phyloP scores from a whole-genome alignment of 2,797 vertebrate species.

The Rhabdophis nuchalis region DNA sequence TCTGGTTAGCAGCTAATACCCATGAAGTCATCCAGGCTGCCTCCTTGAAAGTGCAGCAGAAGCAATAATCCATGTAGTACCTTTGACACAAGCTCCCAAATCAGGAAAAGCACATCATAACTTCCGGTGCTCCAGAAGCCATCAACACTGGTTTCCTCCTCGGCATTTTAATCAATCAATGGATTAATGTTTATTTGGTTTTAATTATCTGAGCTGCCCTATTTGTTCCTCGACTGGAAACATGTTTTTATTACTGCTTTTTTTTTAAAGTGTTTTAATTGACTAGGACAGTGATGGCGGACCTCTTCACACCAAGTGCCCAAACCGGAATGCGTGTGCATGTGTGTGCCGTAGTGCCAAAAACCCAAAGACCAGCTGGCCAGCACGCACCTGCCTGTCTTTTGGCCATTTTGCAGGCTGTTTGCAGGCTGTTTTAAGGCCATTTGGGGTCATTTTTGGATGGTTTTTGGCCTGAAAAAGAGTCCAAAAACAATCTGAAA shows the following conservation, averaged over 20 bases:
- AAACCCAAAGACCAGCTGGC: too few relatives aligned
- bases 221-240: not conserved
- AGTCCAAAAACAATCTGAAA: too few relatives aligned
- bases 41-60: not conserved
- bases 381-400: too few relatives aligned
- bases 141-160: not conserved
- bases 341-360: too few relatives aligned
- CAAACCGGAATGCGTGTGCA: too few relatives aligned
- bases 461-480: too few relatives aligned
- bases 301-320: too few relatives aligned
- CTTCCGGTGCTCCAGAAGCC: not conserved
- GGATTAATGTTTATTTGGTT: not conserved
- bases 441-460: too few relatives aligned
- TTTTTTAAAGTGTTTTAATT: too few relatives aligned
- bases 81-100: not conserved
- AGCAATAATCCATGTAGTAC: conserved; percentile 16
- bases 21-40: conserved; percentile 6
- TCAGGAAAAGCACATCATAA: not conserved
- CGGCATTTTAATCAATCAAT: not conserved
- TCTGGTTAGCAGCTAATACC: not conserved
- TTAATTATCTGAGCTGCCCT: not conserved
- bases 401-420: too few relatives aligned
- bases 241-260: not conserved
- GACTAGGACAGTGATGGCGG: too few relatives aligned
- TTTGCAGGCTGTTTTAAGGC: too few relatives aligned